Conservation (phyloP, 2,113 vertebrate species). For the Burhinus bistriatus region DNA sequence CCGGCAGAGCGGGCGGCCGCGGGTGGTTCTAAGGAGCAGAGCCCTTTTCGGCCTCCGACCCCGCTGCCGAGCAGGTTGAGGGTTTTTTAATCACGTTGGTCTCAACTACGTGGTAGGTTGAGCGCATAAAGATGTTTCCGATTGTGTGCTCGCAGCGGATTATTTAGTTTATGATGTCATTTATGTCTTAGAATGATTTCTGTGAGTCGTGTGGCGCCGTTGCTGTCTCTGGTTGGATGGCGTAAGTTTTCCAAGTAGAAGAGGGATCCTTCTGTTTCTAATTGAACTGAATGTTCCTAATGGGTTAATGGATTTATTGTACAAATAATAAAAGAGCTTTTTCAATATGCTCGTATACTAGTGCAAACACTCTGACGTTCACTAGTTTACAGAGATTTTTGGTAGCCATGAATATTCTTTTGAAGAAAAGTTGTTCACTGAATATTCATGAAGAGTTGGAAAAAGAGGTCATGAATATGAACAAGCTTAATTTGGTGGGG, state of each 20-base stretch:
- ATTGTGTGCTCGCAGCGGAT: rapidly evolving
- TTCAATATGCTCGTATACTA: neutral
- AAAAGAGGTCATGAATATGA: slow-evolving; percentile 57
- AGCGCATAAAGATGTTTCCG: neutral
- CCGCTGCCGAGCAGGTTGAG: too few species aligned
- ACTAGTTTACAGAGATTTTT: neutral
- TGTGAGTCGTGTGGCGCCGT: neutral
- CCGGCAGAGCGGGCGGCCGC: neutral
- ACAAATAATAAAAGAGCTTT: slow-evolving; percentile 5
- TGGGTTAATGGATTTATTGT: slow-evolving; percentile 3
- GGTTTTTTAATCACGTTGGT: rapidly evolving
- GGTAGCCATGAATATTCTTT: slow-evolving; percentile 1
- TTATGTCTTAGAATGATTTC: neutral
- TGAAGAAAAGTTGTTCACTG: slow-evolving; percentile 34
- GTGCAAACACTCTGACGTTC: neutral
- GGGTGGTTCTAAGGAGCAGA: neutral
- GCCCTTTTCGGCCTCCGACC: neutral
- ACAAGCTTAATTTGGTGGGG: neutral
- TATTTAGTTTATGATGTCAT: neutral
- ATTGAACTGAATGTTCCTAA: neutral
- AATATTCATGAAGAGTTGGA: slow-evolving; percentile 42
- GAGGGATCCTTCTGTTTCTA: neutral
- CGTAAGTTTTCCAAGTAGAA: neutral
- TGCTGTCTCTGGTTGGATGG: neutral
- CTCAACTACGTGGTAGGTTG: too few species aligned